Percentiles rank a stretch among this genome's conserved stretches.
These are phyloP conservation scores for Chloroceryle amazona DNA, from an alignment of 2,797 vertebrate genomes.

Conservation along the genomic window DNA sequence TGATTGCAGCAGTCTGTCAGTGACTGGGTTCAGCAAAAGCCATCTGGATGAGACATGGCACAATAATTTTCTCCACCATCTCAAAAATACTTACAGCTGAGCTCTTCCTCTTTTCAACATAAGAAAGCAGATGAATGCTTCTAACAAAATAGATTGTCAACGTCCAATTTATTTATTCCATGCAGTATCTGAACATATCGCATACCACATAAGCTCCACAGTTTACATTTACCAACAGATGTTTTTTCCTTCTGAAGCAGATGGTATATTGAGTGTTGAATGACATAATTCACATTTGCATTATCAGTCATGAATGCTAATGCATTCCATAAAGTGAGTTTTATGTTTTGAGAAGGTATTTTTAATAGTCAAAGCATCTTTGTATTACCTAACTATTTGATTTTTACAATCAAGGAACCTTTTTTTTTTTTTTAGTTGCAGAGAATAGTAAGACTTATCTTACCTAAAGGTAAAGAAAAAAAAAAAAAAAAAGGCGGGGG, in stretches of 20 bases:
- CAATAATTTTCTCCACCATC: conserved; percentile 19
- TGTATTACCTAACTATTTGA: no score
- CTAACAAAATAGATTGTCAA: conserved; percentile 53
- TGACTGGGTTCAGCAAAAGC: conserved; percentile 51
- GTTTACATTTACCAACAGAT: conserved; percentile 74
- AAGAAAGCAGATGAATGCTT: conserved; percentile 27
- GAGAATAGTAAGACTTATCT: not conserved
- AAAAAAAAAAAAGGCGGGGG: not conserved
- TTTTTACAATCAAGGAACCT: not conserved
- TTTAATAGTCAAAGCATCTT: conserved; percentile 20
- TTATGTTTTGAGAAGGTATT: conserved; percentile 19
- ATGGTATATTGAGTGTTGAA: conserved; percentile 63
- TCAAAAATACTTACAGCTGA: conserved; percentile 46
- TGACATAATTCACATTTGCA: conserved; percentile 75
- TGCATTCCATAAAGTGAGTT: conserved; percentile 35
- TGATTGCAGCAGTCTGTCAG: conserved; percentile 28
- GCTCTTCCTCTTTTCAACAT: not conserved
- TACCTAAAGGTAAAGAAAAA: not conserved
- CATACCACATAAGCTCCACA: conserved; percentile 48
- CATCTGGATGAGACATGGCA: conserved; percentile 41
- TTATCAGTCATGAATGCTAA: conserved; percentile 69
- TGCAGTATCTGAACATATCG: conserved; percentile 71
- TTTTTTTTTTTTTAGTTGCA: not conserved
- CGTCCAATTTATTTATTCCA: conserved; percentile 68
- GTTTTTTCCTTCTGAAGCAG: conserved; percentile 70